phyloP scores from a whole-genome alignment of 2,888 invertebrate genomes.

The Cinara cedri region DNA sequence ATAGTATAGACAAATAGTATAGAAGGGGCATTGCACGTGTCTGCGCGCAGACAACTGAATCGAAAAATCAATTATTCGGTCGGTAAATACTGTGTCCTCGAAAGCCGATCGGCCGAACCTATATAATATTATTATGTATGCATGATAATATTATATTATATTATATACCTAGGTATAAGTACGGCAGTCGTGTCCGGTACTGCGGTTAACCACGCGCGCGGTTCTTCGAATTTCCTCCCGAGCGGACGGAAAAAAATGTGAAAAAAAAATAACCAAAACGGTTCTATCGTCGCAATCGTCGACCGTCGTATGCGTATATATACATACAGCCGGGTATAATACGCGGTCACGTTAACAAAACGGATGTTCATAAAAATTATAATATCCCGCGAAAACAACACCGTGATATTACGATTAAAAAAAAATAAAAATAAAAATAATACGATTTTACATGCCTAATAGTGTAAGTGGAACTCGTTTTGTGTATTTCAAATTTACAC shows the following conservation, averaged over 20 bases:
- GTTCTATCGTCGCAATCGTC: too few relatives aligned
- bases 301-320: too few relatives aligned
- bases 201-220: constrained; percentile 34
- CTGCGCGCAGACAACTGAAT: constrained; percentile 5
- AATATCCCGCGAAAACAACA: too few relatives aligned
- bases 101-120: constrained; percentile 34
- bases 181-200: constrained; percentile 22
- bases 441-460: too few relatives aligned
- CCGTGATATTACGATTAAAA: too few relatives aligned
- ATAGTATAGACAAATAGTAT: too few relatives aligned
- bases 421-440: too few relatives aligned
- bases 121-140: too few relatives aligned
- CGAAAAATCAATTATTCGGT: constrained; percentile 33
- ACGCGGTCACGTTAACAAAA: not conserved
- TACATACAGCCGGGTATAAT: too few relatives aligned
- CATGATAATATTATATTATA: too few relatives aligned
- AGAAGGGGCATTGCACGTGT: constrained; percentile 10
- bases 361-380: not conserved
- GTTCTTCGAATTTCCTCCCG: constrained; percentile 15
- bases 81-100: constrained; percentile 38
- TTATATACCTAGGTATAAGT: not conserved
- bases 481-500: too few relatives aligned
- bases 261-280: not conserved
- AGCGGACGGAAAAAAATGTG: not conserved
- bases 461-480: too few relatives aligned